phyloP scores from a whole-genome alignment of 2,113 vertebrate species.

The Hippocampus barbouri region DNA sequence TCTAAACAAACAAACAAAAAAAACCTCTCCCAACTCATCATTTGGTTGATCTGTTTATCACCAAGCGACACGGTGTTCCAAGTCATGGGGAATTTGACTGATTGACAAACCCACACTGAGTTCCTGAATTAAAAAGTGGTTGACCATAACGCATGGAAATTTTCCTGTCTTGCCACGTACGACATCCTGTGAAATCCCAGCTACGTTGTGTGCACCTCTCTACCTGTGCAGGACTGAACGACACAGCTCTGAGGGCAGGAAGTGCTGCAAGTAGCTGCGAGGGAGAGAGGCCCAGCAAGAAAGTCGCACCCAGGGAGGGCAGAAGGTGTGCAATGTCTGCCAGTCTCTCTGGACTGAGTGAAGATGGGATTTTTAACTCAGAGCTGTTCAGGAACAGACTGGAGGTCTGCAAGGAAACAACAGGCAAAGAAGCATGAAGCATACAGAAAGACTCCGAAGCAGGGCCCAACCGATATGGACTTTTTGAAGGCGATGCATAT shows the following conservation, averaged over 20 bases:
- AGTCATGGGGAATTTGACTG: no score
- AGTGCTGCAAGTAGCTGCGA: slow-evolving; percentile 60
- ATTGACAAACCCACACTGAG: no score
- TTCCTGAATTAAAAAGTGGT: not conserved
- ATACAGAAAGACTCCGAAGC: no score
- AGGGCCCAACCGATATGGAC: no score
- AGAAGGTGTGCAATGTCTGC: slow-evolving; percentile 59
- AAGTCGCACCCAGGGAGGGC: slow-evolving; percentile 64
- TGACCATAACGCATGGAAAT: no score
- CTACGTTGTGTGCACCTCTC: not conserved
- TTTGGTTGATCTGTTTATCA: not conserved
- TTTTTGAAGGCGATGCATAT: no score
- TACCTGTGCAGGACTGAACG: slow-evolving; percentile 74
- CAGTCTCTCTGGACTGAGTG: slow-evolving; percentile 51
- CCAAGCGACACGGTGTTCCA: no score
- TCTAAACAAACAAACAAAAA: no score
- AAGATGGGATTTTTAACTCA: slow-evolving; percentile 47
- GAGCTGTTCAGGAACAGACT: slow-evolving; percentile 54
- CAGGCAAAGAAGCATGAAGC: not conserved
- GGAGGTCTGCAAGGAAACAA: slow-evolving; percentile 53
- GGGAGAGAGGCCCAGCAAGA: slow-evolving; percentile 63
- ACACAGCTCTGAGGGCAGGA: slow-evolving; percentile 46
- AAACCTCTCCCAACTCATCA: no score
- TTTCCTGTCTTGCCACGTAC: not conserved
- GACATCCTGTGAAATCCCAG: not conserved